Base-by-base conservation (phyloP, 2,797 vertebrate species). In the Oryzias sinensis region DNA sequence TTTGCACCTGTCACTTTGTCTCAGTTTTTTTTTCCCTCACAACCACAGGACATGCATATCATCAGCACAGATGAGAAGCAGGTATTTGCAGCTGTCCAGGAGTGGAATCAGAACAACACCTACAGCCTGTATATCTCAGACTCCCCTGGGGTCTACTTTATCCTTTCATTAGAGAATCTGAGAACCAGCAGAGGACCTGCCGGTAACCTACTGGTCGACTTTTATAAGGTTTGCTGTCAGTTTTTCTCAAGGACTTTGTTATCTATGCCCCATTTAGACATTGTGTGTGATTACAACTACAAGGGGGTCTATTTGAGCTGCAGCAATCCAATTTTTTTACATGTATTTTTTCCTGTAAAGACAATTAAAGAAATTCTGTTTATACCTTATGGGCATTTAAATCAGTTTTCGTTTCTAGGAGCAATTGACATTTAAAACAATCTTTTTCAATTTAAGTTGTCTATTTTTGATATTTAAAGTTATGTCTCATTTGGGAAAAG, bases 71-170 rank as follows among this genome's bases (percentile, higher is more conserved):
- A 94, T 70, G 95, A 98, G 85, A 97, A 95, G 71, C 96, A 97
- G 82, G 96, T 98, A 6, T 94, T 98, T 72, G 95, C 96, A 47
- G 96, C 96, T 0, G 95, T 98, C 14, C 96, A 98, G 43, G 96
- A 98, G 76, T 98, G 96, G 96, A 96, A 98, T 83, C 96, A 98
- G 86, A 98, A 98, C 0, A 94, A 96, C 46, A 98, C 96, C 0
- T 98, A 98, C 78, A 98, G 96, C 60, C 90, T 98, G 68, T 98
- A 98, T 60, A 95, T 96, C 88, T 98, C 96, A 0, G 96, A 98
- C 83, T 93, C 91, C 0, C 91, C 91, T 1, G 96, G 96, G 6
- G 87, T 97, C 76, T 96, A 93, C 89, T 98, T 98, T 66, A 97
- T 94, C 9, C 86, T 97, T 67, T 96, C 95, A 50, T 90, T 98